These are phyloP conservation scores for Lemur catta DNA, from an alignment of 2,797 vertebrate genomes.

Conservation along the genomic window DNA sequence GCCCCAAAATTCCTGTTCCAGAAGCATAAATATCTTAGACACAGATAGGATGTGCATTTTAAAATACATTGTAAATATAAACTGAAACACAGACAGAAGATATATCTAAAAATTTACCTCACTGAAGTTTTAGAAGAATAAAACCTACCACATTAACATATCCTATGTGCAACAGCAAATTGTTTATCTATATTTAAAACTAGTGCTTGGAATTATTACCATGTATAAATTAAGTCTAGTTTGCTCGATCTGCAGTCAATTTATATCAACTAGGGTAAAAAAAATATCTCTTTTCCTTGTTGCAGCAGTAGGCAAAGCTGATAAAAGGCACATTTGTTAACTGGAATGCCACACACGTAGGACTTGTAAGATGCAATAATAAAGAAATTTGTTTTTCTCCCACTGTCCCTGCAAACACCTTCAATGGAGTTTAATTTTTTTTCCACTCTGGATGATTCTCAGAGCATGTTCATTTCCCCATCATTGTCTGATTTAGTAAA, in stretches of 20 bases:
- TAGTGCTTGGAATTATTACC: not conserved
- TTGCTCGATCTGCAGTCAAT: not conserved
- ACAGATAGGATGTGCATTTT: not conserved
- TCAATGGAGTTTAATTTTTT: not conserved
- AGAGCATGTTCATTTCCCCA: not conserved
- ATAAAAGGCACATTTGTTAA: not conserved
- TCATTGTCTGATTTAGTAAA: not conserved
- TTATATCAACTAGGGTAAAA: not conserved
- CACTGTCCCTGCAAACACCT: not conserved
- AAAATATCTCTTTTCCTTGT: not conserved
- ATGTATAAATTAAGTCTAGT: conserved; percentile 14
- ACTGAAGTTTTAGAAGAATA: not conserved
- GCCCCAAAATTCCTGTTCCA: not conserved
- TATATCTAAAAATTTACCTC: not conserved
- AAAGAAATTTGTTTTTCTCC: not conserved
- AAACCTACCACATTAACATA: not conserved
- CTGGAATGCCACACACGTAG: not conserved
- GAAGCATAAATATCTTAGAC: conserved; percentile 32
- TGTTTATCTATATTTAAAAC: conserved; percentile 20
- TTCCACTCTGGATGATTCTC: not conserved
- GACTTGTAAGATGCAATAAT: not conserved
- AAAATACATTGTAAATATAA: conserved; percentile 49
- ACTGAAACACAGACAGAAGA: not conserved
- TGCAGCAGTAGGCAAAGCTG: not conserved
- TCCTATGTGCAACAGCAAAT: not conserved